Percentiles rank a stretch among this genome's conserved stretches.
These are phyloP conservation scores for Ptychochromis oligacanthus DNA, from an alignment of 2,113 vertebrate species.

Conservation along the genomic window DNA sequence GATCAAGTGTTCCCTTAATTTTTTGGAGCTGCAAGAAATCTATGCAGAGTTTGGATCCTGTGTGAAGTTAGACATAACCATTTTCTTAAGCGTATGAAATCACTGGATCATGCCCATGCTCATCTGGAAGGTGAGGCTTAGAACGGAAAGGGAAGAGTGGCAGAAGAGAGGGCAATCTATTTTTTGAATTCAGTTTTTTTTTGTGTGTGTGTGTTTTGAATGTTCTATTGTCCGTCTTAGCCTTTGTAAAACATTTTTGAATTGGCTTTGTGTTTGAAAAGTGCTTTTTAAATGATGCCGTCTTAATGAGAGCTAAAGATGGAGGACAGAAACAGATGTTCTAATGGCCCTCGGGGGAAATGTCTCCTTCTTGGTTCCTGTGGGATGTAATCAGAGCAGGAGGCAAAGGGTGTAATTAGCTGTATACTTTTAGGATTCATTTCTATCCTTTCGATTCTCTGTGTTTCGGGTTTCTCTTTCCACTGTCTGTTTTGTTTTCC, in stretches of 20 bases:
- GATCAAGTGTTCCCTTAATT: too few species aligned
- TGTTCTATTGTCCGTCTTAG: neutral
- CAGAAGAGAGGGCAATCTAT: neutral
- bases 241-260: neutral
- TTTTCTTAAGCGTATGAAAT: neutral
- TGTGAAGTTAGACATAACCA: neutral
- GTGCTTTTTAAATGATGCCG: neutral
- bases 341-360: neutral
- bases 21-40: too few species aligned
- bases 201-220: neutral
- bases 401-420: constrained; percentile 20
- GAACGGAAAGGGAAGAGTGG: neutral
- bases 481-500: constrained; percentile 20
- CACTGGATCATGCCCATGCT: too few species aligned
- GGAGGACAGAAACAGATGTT: constrained; percentile 36
- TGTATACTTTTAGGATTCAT: neutral
- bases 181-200: neutral
- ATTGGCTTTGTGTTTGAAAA: neutral
- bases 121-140: neutral
- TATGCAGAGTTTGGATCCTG: too few species aligned
- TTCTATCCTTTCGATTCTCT: neutral
- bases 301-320: neutral
- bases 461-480: neutral
- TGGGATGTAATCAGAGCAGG: constrained; percentile 21
- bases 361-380: constrained; percentile 10